Base-by-base conservation (phyloP, 2,797 vertebrate genomes). In the Sebastes cheni region DNA sequence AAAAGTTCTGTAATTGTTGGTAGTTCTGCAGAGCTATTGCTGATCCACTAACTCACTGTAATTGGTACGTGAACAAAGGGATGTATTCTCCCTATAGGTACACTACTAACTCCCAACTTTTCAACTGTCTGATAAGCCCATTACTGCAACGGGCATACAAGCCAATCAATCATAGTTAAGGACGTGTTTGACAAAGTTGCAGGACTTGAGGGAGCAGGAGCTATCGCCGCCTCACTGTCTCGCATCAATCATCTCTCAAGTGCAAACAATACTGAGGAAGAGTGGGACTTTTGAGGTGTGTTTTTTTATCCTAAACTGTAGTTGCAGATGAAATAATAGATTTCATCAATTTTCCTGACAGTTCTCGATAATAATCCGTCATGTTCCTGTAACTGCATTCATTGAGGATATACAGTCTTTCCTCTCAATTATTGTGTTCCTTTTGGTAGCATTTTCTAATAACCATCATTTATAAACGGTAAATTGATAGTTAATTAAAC, bases 41-140 rank as follows among this genome's bases (percentile, higher is more conserved):
- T 71, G 74, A 79, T 65, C 1, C 52, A 27, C 77, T 90, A 66
- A 54, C 80, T 90, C 84, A 73, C 20, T 50, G 68, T 92, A 93
- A 94, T 93, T 91, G 90, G 88, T 56, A 23, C 30, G 18, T 59
- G 71, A 89, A 92, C 90, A 89, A 90, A 91, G 61, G 65, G 71
- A 61, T 25, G 67, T 60, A 56, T 79, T 67, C 93, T 72, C 65
- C 70, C 81, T 42, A 34, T 69, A 79, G 86, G 76, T 82, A 16
- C 62, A 25, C 30, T 4, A 12, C 66, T 60, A 56, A 56, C 71
- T 67, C 67, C 70, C 18, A 77, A 81, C 81, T 86, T 85, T 88
- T 67, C 79, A 36, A 39, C 61, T 90, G 86, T 81, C 74, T 83
- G 79, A 90, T 84, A 87, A 80, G 87, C 84, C 91, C 88, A 85